Conservation (phyloP, 2,888 invertebrate species). For the Hemithea aestivaria region DNA sequence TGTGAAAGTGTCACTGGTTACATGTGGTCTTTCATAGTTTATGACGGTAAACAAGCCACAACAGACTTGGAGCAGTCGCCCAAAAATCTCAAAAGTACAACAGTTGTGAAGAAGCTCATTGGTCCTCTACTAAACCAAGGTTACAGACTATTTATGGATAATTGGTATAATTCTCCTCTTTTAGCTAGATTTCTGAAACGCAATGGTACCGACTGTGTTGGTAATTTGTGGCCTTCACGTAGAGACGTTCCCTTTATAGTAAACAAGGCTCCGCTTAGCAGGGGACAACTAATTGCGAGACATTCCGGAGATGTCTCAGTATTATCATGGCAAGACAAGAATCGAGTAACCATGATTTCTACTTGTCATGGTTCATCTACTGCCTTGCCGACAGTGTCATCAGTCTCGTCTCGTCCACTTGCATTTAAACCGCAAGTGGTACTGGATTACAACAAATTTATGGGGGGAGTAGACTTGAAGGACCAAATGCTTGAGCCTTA, state of each 20-base stretch:
- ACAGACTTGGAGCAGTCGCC: too few species aligned
- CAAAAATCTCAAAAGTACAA: constrained; percentile 13
- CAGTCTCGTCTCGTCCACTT: constrained; percentile 2
- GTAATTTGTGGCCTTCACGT: not conserved
- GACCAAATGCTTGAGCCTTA: constrained; percentile 15
- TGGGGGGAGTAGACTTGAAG: constrained; percentile 7
- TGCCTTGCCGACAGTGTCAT: not conserved
- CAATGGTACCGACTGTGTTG: not conserved
- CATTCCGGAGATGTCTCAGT: constrained; percentile 23
- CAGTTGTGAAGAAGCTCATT: constrained; percentile 4
- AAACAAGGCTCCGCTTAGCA: constrained; percentile 12
- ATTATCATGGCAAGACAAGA: constrained; percentile 23
- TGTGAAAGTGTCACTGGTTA: too few species aligned
- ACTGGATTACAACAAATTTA: constrained; percentile 1
- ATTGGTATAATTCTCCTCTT: constrained; percentile 22
- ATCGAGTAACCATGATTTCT: constrained; percentile 19
- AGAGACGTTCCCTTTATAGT: constrained; percentile 2
- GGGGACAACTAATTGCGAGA: constrained; percentile 18
- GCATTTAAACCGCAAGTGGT: not conserved
- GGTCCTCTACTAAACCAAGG: constrained; percentile 9
- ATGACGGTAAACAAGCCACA: too few species aligned
- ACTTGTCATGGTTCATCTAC: constrained; percentile 16
- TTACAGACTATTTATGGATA: constrained; percentile 25
- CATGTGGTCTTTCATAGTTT: too few species aligned
- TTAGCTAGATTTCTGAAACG: constrained; percentile 1